phyloP scores from a whole-genome alignment of 2,888 invertebrate genomes.

The Lasioglossum malachurum region DNA sequence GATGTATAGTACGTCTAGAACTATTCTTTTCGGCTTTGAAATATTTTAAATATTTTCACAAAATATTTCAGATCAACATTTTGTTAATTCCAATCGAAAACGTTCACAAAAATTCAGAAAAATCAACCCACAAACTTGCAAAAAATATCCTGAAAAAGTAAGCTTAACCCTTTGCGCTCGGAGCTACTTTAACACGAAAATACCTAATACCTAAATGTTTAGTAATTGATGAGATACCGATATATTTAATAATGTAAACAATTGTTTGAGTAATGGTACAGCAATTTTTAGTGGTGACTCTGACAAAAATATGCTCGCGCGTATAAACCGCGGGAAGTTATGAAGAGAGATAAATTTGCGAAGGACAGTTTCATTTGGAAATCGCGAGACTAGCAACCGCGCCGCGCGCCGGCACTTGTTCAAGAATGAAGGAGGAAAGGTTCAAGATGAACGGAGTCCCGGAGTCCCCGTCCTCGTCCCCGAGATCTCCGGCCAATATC shows the following conservation, averaged over 20 bases:
- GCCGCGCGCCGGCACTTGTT: not conserved
- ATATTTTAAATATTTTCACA: not conserved
- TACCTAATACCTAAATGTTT: too few species aligned
- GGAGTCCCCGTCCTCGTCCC: not conserved
- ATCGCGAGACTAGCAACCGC: not conserved
- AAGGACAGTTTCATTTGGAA: not conserved
- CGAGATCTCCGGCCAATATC: constrained; percentile 56
- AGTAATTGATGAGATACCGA: too few species aligned
- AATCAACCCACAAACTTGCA: too few species aligned
- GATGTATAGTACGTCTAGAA: not conserved
- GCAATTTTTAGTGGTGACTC: too few species aligned
- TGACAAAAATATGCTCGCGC: not conserved
- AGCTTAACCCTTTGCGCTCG: too few species aligned
- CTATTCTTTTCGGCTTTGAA: not conserved
- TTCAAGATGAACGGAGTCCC: not conserved
- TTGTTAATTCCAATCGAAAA: not conserved
- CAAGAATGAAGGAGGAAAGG: not conserved
- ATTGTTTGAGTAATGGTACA: too few species aligned
- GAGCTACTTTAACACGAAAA: too few species aligned
- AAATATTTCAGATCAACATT: not conserved
- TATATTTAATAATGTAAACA: too few species aligned
- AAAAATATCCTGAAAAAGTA: too few species aligned
- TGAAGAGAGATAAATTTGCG: not conserved
- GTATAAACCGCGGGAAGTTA: not conserved
- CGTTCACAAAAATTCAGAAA: not conserved